Evolutionary conservation across 2,797 vertebrate species (phyloP).

Genomic region (Gymnocypris eckloni): DNA sequence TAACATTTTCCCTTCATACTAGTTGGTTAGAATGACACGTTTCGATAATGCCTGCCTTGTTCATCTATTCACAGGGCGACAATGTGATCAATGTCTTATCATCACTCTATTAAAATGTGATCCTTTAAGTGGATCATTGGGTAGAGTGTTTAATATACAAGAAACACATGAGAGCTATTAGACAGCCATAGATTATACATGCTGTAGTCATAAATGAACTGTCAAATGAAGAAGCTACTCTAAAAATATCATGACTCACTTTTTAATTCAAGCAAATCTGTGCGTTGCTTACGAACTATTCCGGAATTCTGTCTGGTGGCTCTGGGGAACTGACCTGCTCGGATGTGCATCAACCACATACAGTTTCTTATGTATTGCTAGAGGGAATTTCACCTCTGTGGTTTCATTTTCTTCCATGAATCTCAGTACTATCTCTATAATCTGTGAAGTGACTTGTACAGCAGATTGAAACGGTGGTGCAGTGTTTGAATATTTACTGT

Average conservation of each 20-base stretch:
- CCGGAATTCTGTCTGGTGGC: neutral
- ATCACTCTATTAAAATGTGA: conserved; percentile 9
- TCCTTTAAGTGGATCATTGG: conserved; percentile 26
- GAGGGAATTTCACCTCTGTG: conserved; percentile 46
- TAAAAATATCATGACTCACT: conserved; percentile 13
- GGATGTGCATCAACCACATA: conserved; percentile 40
- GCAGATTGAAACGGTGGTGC: neutral
- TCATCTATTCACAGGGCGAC: neutral
- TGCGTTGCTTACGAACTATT: neutral
- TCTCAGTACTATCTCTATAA: conserved; percentile 8
- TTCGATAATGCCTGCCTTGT: conserved; percentile 33
- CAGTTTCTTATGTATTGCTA: conserved; percentile 50
- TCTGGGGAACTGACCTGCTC: conserved; percentile 26
- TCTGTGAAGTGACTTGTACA: conserved; percentile 8
- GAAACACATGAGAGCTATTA: neutral
- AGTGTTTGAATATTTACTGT: conserved; percentile 2
- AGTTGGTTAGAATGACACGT: conserved; percentile 38
- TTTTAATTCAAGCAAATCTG: conserved; percentile 29
- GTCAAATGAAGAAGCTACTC: neutral
- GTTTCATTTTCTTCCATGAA: conserved; percentile 34
- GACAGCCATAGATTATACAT: neutral
- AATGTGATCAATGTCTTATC: conserved; percentile 56
- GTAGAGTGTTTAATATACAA: neutral
- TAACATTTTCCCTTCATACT: conserved; percentile 18
- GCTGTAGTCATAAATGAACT: neutral